These are phyloP conservation scores for Rhinichthys klamathensis DNA, from an alignment of 2,113 vertebrate species.

Conservation along the genomic window DNA sequence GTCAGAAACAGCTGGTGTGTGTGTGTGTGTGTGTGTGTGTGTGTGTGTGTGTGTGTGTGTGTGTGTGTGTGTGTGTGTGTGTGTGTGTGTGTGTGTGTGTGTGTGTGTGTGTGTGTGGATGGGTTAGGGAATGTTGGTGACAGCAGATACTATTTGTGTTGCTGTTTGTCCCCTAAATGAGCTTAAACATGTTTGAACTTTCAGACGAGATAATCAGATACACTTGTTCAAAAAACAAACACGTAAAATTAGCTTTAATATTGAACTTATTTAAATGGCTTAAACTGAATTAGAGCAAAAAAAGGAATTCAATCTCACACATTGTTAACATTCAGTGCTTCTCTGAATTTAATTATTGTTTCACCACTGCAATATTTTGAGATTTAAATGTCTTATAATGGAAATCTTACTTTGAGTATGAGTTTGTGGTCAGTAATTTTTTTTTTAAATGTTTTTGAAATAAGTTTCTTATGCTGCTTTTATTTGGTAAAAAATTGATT, in stretches of 20 bases:
- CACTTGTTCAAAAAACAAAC: slow-evolving; percentile 10
- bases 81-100: not conserved
- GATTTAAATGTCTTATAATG: not conserved
- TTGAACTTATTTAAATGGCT: not conserved
- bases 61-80: not conserved
- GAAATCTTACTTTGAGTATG: not conserved
- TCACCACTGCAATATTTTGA: not conserved
- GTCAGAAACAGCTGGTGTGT: not conserved
- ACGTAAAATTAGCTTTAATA: not conserved
- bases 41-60: not conserved
- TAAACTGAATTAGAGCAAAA: not conserved
- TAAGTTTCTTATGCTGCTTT: not conserved
- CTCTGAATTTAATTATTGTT: not conserved
- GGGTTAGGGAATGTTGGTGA: not conserved
- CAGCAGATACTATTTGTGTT: slow-evolving; percentile 2
- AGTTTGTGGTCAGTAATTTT: not conserved
- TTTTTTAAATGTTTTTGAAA: not conserved
- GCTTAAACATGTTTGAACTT: slow-evolving; percentile 44
- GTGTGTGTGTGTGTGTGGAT: not conserved
- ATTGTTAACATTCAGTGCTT: not conserved
- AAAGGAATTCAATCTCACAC: not conserved
- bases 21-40: not conserved
- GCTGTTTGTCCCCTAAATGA: not conserved
- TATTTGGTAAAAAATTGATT: not conserved
- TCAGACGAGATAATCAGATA: not conserved